Conservation (phyloP, 2,888 invertebrate species). For the Crematogaster levior region DNA sequence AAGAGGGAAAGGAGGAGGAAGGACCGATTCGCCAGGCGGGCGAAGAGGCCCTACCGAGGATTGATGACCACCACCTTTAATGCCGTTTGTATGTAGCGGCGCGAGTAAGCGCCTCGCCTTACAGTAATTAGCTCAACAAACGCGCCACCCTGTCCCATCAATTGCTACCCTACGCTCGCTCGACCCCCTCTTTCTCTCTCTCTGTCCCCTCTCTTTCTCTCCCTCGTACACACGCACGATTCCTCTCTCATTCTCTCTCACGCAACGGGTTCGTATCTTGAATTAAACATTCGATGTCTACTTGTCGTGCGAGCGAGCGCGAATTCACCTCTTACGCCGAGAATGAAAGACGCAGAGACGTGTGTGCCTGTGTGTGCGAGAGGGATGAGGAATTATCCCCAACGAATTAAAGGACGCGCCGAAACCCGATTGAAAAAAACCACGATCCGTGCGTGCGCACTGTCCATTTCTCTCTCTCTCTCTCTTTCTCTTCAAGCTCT, state of each 20-base stretch:
- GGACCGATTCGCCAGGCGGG: constrained; percentile 69
- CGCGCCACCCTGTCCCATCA: constrained; percentile 85
- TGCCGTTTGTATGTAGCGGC: constrained; percentile 86
- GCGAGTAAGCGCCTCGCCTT: constrained; percentile 85
- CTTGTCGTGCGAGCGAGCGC: constrained; percentile 75
- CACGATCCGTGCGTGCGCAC: constrained; percentile 67
- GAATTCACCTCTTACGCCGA: constrained; percentile 73
- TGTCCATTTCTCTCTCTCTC: constrained; percentile 23
- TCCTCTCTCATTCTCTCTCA: constrained; percentile 47
- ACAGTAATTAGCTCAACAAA: constrained; percentile 86
- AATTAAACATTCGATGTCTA: constrained; percentile 85
- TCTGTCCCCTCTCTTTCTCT: background rate
- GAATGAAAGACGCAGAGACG: constrained; percentile 79
- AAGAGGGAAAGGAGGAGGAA: background rate
- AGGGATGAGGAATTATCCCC: constrained; percentile 75
- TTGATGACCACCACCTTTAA: constrained; percentile 85
- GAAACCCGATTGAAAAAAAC: constrained; percentile 75
- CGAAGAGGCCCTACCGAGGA: constrained; percentile 77
- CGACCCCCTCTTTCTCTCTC: constrained; percentile 11
- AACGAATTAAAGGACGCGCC: constrained; percentile 80
- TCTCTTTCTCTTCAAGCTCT: constrained; percentile 37
- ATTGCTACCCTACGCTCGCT: constrained; percentile 83
- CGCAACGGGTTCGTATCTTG: constrained; percentile 79
- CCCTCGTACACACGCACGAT: constrained; percentile 55
- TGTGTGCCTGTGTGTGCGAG: constrained; percentile 43